Conservation (phyloP, 2,113 vertebrate species). For the Xyrauchen texanus region DNA sequence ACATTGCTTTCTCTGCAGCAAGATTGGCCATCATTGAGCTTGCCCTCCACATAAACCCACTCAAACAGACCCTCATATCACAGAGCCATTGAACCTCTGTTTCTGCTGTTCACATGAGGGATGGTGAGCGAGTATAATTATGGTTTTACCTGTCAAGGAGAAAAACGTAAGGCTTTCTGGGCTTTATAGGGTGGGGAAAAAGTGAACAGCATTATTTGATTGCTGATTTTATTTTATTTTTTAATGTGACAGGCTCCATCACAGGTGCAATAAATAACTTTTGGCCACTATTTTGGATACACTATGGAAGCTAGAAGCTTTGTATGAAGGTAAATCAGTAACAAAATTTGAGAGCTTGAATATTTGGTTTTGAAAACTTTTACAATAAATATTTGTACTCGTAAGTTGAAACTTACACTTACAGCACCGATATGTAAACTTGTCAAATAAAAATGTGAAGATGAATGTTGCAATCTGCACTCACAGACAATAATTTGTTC, state of each 20-base stretch:
- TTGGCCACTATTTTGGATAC: neutral
- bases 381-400: too few relatives aligned
- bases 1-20: slow-evolving; percentile 26
- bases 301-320: neutral
- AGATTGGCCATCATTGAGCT: slow-evolving; percentile 39
- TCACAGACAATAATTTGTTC: too few relatives aligned
- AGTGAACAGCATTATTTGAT: slow-evolving; percentile 56
- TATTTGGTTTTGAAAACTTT: too few relatives aligned
- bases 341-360: too few relatives aligned
- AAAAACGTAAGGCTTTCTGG: slow-evolving; percentile 62
- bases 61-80: slow-evolving; percentile 25
- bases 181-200: slow-evolving; percentile 56
- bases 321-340: too few relatives aligned
- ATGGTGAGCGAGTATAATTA: slow-evolving; percentile 58
- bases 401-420: too few relatives aligned
- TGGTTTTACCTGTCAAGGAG: slow-evolving; percentile 67
- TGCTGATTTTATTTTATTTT: slow-evolving; percentile 34
- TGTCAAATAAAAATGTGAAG: too few relatives aligned
- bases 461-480: too few relatives aligned
- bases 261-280: neutral
- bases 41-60: slow-evolving; percentile 26
- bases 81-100: slow-evolving; percentile 45
- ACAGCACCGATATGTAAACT: too few relatives aligned
- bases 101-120: slow-evolving; percentile 46
- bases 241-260: slow-evolving; percentile 12